phyloP scores from a whole-genome alignment of 2,888 invertebrate genomes.

The Drosophila formosana region DNA sequence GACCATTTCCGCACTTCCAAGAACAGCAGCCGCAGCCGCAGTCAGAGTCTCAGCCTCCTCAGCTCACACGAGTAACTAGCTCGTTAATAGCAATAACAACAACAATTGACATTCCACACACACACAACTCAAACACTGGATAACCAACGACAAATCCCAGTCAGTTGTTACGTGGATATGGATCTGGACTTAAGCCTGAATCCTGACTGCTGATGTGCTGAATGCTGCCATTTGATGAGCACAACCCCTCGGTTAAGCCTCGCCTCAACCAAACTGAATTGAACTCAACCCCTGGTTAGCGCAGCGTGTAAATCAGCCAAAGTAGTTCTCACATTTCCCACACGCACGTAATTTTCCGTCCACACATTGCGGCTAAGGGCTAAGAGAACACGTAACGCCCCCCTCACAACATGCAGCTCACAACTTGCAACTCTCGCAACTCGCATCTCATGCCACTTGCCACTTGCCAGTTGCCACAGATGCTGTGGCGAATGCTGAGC shows the following conservation, averaged over 20 bases:
- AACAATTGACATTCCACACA: slow-evolving; percentile 57
- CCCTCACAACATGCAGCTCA: neutral
- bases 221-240: slow-evolving; percentile 40
- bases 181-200: slow-evolving; percentile 28
- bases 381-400: slow-evolving; percentile 54
- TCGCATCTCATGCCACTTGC: neutral
- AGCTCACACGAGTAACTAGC: slow-evolving; percentile 42
- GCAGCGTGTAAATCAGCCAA: slow-evolving; percentile 69
- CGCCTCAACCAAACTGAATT: neutral
- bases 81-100: slow-evolving; percentile 66
- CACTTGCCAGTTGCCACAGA: slow-evolving; percentile 59
- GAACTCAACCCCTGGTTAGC: slow-evolving; percentile 81
- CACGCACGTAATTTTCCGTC: slow-evolving; percentile 61
- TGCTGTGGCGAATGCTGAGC: slow-evolving; percentile 74
- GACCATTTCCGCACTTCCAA: slow-evolving; percentile 66
- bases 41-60: neutral
- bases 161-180: slow-evolving; percentile 63
- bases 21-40: slow-evolving; percentile 33
- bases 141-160: slow-evolving; percentile 64
- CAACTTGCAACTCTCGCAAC: slow-evolving; percentile 1
- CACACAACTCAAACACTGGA: slow-evolving; percentile 10
- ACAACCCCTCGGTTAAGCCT: slow-evolving; percentile 45
- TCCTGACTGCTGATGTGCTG: slow-evolving; percentile 26
- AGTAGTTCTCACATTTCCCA: slow-evolving; percentile 60
- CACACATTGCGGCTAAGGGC: slow-evolving; percentile 24